Conservation (phyloP, 2,888 invertebrate genomes). For the Trissonchulus sp. region DNA sequence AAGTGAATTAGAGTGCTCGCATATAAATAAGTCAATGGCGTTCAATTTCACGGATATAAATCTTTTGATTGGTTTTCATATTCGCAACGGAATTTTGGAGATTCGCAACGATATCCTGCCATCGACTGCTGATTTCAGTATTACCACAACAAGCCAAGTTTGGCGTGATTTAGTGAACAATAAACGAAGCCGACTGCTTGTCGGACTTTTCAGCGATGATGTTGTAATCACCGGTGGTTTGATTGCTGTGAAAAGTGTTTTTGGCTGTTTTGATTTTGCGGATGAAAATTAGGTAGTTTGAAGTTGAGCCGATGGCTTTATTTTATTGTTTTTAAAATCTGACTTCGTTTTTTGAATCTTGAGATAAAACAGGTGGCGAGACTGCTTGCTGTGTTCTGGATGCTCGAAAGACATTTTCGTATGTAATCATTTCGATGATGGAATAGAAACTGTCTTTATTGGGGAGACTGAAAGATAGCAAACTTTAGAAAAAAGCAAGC, state of each 20-base stretch:
- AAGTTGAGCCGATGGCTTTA: too few species aligned
- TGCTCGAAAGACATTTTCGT: too few species aligned
- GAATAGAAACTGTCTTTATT: too few species aligned
- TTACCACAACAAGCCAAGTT: neutral
- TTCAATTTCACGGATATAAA: conserved; percentile 8
- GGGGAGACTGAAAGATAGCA: too few species aligned
- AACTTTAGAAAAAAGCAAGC: too few species aligned
- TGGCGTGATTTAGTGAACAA: neutral
- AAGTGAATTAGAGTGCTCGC: neutral
- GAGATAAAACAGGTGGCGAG: too few species aligned
- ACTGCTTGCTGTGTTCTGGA: too few species aligned
- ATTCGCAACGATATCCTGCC: neutral
- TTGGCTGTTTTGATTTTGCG: neutral
- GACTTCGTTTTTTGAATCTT: too few species aligned
- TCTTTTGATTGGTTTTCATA: neutral
- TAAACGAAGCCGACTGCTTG: neutral
- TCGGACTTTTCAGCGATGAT: neutral
- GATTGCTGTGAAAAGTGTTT: neutral
- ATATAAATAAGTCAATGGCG: neutral
- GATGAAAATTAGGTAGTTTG: too few species aligned
- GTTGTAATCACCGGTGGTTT: neutral
- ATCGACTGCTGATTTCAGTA: neutral
- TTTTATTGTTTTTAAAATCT: too few species aligned
- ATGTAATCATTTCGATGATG: too few species aligned
- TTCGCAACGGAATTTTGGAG: conserved; percentile 18